Conservation (phyloP, 1,140 invertebrate genomes). For the Scaptomyza montana region DNA sequence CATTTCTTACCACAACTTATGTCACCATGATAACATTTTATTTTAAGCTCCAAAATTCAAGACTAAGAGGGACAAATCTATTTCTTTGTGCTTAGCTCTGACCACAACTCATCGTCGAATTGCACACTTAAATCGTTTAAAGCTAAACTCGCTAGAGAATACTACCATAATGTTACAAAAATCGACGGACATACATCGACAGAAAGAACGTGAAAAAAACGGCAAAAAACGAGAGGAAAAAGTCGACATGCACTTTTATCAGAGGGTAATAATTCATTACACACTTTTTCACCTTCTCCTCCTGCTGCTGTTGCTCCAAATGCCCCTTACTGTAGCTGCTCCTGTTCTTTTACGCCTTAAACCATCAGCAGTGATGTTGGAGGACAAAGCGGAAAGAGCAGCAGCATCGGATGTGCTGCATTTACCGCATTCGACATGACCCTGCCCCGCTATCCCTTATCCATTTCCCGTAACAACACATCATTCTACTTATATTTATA, state of each 20-base stretch:
- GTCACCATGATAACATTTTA: too few relatives aligned
- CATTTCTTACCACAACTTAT: too few relatives aligned
- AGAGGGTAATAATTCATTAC: conserved; percentile 81
- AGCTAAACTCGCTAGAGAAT: conserved; percentile 17
- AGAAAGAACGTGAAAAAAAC: conserved; percentile 8
- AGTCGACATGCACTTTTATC: conserved; percentile 77
- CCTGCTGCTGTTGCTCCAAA: conserved; percentile 7
- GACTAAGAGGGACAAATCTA: too few relatives aligned
- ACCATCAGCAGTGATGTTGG: conserved; percentile 41
- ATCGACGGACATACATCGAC: conserved; percentile 28
- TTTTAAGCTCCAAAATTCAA: too few relatives aligned
- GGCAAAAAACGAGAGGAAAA: conserved; percentile 37
- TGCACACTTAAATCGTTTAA: conserved; percentile 24
- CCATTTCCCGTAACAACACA: conserved; percentile 23
- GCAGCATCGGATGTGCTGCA: conserved; percentile 52
- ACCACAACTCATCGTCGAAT: background rate
- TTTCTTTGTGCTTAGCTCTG: background rate
- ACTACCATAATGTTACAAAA: conserved; percentile 18
- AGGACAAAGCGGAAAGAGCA: conserved; percentile 17
- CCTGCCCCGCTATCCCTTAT: conserved; percentile 25
- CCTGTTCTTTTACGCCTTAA: conserved; percentile 46
- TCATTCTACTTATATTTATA: background rate
- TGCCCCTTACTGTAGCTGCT: background rate
- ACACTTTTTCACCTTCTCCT: conserved; percentile 60
- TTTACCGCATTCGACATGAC: conserved; percentile 64